Percentiles rank a stretch among this genome's conserved stretches.
Conservation (phyloP, 2,113 vertebrate species). For the Hippoglossus stenolepis region DNA sequence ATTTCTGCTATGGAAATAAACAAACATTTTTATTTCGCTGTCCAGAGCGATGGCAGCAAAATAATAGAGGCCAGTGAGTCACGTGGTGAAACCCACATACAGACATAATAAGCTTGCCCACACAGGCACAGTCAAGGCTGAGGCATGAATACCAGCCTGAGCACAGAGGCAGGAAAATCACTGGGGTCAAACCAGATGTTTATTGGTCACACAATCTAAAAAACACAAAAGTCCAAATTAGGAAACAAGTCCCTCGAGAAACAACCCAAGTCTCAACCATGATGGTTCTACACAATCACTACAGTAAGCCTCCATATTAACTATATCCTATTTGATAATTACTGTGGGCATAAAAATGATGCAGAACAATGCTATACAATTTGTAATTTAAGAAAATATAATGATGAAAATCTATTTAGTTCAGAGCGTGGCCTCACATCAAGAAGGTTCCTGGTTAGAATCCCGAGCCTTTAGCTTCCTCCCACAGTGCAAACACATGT, state of each 20-base stretch:
- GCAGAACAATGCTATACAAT: too few species aligned
- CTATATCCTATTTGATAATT: too few species aligned
- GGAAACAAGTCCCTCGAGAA: background rate
- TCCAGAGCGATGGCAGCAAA: slow-evolving; percentile 39
- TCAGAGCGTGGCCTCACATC: too few species aligned
- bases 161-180: slow-evolving; percentile 14
- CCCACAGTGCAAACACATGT: too few species aligned
- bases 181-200: slow-evolving; percentile 11
- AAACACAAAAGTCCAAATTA: background rate
- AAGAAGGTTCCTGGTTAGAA: too few species aligned
- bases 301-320: too few species aligned
- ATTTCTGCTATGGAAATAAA: slow-evolving; percentile 52
- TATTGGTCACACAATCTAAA: slow-evolving; percentile 6
- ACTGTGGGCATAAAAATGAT: too few species aligned
- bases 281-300: too few species aligned
- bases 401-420: too few species aligned
- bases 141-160: slow-evolving; percentile 16
- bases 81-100: slow-evolving; percentile 43
- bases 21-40: slow-evolving; percentile 49
- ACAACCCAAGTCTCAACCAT: background rate
- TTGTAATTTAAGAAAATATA: too few species aligned
- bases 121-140: slow-evolving; percentile 34
- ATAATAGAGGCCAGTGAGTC: slow-evolving; percentile 64
- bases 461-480: too few species aligned
- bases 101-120: slow-evolving; percentile 70